phyloP scores from a whole-genome alignment of 2,113 vertebrate genomes.

The Sturnira hondurensis region DNA sequence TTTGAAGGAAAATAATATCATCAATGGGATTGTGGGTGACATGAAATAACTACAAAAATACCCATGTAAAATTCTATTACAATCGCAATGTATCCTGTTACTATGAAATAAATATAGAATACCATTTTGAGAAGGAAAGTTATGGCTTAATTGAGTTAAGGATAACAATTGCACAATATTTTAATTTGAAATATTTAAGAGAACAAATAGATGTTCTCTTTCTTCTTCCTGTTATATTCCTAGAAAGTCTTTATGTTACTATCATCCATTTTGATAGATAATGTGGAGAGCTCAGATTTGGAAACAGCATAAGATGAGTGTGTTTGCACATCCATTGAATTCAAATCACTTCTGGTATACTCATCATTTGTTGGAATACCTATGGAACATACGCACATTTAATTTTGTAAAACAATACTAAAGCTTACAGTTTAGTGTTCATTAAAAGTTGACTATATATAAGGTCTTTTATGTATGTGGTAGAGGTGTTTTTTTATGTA shows the following conservation, averaged over 20 bases:
- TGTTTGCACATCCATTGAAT: neutral
- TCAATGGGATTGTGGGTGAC: neutral
- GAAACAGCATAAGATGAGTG: neutral
- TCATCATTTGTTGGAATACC: neutral
- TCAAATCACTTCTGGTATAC: neutral
- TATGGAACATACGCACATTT: neutral
- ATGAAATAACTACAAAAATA: neutral
- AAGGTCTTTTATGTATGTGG: neutral
- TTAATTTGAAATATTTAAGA: no score
- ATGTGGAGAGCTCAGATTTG: neutral
- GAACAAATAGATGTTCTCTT: neutral
- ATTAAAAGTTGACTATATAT: neutral
- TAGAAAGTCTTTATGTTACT: neutral
- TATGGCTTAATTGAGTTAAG: neutral
- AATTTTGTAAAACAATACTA: neutral
- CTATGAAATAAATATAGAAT: neutral
- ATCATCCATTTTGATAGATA: neutral
- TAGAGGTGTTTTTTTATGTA: neutral
- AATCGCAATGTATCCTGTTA: neutral
- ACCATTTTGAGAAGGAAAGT: neutral
- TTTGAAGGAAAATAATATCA: slow-evolving; percentile 19
- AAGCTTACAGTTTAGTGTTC: neutral
- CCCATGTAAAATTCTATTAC: neutral
- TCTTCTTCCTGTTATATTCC: neutral
- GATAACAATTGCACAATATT: neutral